Base-by-base conservation (phyloP, 1,140 invertebrate species). In the Bicyclus anynana region DNA sequence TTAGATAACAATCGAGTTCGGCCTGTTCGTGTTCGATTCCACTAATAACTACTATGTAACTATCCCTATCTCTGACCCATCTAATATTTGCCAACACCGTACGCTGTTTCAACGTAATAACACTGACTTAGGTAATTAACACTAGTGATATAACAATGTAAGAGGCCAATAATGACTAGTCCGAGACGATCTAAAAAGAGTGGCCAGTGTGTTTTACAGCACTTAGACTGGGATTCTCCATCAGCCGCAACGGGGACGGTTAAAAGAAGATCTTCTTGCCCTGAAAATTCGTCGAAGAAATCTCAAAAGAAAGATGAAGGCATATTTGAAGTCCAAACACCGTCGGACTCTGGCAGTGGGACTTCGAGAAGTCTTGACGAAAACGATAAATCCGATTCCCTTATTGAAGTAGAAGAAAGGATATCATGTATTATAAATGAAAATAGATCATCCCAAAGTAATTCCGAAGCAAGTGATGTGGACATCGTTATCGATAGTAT, bases 171-270 rank as follows among this genome's bases (percentile, higher is more conserved):
- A 77, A 90, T 89, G 87, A 85, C 85, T 62, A 90, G 87, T 60
- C 87, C 80, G 61, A 87, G 87, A 83, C 80, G 86, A 63, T 69
- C 69, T 62, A 84, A 81, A 78, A 87, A 84, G 59, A 75, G 66
- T 79, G 72, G 74, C 58, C 79, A 79, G 53, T 77, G 82, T 67
- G 65, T 69, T 37, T 62, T 81, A 42, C 83, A 82, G 66, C 87
- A 84, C 65, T 80, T 92, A 56, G 92, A 93, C 56, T 93, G 92
- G 92, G 92, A 93, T 69, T 93, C 92, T 5, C 91, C 92, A n/a
- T 92, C 91, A n/a, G 75, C 90, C 1, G 90, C 90, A 61, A 93
- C 92, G 2, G 92, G 92, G 5, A 93, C 92, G 0, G 92, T 93
- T 0, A 92, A 92, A 67, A 83, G 91, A 59, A 81, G 92, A 33